Evolutionary conservation across 2,113 vertebrate species (phyloP), one percentile per base, ranked within the genome.

Genomic region (Muntiacus reevesi): DNA sequence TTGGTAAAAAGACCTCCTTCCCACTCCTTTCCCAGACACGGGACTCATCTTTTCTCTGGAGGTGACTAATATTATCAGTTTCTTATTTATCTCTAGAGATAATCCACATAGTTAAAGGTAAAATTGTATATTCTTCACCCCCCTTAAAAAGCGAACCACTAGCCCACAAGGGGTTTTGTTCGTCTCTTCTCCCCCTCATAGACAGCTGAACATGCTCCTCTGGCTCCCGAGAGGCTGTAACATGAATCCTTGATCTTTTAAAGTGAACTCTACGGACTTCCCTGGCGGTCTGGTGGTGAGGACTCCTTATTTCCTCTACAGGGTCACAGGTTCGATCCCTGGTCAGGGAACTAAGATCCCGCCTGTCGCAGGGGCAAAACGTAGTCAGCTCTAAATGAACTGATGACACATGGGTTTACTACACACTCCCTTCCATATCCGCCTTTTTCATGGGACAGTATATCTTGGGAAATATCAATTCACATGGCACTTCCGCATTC

Each of bases 401-500:
- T 36, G 27, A 55, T 36, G 64, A 57, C 81, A 47, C 28, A 6
- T 9, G 25, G 52, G 33, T 43, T 78, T 15, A 0, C 40, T 7
- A 10, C 8, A 2, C 59, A 6, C 87, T 40, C 71, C 60, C 76
- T 27, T 25, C 54, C 8, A 4, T 7, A 1, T 14, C 91, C 23
- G 52, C 94, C 59, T 21, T 74, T 84, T 67, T 52, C 21, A 0
- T 45, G 14, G 25, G 78, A 55, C 96, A 50, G 1, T 27, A 1
- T 2, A 14, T 43, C 89, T 12, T 47, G 90, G 95, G 25, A 71
- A 79, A 43, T 7, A 4, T 57, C 78, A 7, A 11, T 36, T 19
- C 78, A 2, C 5, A 8, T 7, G 2, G n/a, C 3, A 14, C 94
- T 97, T 96, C 97, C 96, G 88, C 93, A 21, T 96, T 59, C 60